Evolutionary conservation across 1,140 invertebrate genomes (phyloP).

Genomic region (Drosophila yakuba): DNA sequence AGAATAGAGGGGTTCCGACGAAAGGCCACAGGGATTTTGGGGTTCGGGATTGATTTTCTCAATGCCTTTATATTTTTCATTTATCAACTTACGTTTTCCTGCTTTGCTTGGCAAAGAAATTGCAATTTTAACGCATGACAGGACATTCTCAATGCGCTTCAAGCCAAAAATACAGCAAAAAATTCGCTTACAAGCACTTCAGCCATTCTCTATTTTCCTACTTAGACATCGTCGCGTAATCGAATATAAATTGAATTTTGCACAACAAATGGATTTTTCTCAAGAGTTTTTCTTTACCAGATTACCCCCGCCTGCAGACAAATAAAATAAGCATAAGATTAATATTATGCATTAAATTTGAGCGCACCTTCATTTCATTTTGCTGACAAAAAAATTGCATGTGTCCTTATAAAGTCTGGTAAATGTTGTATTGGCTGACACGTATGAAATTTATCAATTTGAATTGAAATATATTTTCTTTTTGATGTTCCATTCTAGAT

Average conservation of each 20-base stretch:
- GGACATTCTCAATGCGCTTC: slow-evolving; percentile 69
- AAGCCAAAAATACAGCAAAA: slow-evolving; percentile 20
- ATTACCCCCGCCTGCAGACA: slow-evolving; percentile 55
- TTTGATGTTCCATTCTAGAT: neutral
- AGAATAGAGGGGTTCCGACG: slow-evolving; percentile 16
- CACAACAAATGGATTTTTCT: slow-evolving; percentile 77
- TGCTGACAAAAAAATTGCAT: neutral
- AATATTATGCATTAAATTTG: slow-evolving; percentile 74
- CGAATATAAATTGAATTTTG: slow-evolving; percentile 82
- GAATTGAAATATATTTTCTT: slow-evolving; percentile 15
- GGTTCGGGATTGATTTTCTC: slow-evolving; percentile 26
- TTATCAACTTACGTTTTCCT: slow-evolving; percentile 62
- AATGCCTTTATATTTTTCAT: slow-evolving; percentile 42
- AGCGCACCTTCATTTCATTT: neutral
- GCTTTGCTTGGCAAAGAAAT: slow-evolving; percentile 51
- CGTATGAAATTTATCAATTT: neutral
- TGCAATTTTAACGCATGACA: slow-evolving; percentile 81
- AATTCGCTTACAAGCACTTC: slow-evolving; percentile 44
- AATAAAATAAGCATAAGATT: slow-evolving; percentile 72
- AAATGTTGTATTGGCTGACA: neutral
- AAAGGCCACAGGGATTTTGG: slow-evolving; percentile 5
- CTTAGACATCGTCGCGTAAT: slow-evolving; percentile 78
- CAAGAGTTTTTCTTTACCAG: slow-evolving; percentile 43
- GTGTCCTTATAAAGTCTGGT: neutral
- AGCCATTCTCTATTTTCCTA: slow-evolving; percentile 58